These are phyloP conservation scores for Motacilla tschutschensis DNA, from an alignment of 2,113 vertebrate genomes.

Conservation along the genomic window DNA sequence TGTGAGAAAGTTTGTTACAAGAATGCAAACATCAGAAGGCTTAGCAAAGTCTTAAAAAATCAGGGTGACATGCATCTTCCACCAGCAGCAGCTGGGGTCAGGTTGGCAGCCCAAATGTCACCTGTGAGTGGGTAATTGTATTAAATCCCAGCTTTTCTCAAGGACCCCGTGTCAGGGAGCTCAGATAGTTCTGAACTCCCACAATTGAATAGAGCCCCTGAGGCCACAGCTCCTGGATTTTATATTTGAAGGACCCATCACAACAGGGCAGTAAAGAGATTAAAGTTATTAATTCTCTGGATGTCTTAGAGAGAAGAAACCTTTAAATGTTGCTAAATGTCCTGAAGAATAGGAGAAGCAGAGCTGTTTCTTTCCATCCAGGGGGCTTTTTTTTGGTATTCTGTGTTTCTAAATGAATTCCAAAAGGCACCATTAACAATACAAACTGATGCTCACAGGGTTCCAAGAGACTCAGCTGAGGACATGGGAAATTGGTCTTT, in stretches of 20 bases:
- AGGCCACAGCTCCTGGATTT: not conserved
- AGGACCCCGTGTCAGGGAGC: accelerated
- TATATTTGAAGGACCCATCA: not conserved
- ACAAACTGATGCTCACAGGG: not conserved
- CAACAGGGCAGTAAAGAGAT: not conserved
- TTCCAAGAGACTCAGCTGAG: not conserved
- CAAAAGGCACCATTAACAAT: not conserved
- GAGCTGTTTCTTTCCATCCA: not conserved
- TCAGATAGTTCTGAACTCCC: not conserved
- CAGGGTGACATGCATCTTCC: not conserved
- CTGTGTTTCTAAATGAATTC: not conserved
- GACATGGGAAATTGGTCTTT: not conserved
- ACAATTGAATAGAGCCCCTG: not conserved
- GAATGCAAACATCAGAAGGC: too few species aligned
- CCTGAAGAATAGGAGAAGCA: not conserved
- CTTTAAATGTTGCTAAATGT: not conserved
- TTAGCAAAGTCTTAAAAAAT: too few species aligned
- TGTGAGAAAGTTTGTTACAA: too few species aligned
- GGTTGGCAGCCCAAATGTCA: not conserved
- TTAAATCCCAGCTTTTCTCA: not conserved
- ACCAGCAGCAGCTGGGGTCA: not conserved
- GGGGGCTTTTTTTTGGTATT: not conserved
- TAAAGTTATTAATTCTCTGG: not conserved
- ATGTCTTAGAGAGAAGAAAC: not conserved
- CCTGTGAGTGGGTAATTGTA: not conserved